Base-by-base conservation (phyloP, 2,888 invertebrate species). In the Mythimna ferrago region DNA sequence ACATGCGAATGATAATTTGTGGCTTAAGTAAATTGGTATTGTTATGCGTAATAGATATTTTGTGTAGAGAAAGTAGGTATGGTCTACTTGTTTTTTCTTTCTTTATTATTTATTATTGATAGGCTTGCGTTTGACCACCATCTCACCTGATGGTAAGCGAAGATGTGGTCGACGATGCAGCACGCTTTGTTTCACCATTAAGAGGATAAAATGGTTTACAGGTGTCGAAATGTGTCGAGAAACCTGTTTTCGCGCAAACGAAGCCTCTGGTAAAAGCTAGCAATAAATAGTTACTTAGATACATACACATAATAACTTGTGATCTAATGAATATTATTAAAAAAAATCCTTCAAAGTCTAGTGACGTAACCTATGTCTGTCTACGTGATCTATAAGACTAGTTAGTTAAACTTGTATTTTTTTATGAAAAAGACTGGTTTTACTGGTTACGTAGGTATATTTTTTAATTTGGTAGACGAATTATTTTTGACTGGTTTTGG, bases 1-100 rank as follows among this genome's bases (percentile, higher is more conserved):
- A 48, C 0, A 54, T 53, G 54, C 7, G 10, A 54, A 54, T 21
- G 35, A n/a, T 54, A 63, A 76, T 58, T 62, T 7, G 62, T 2
- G 19, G 16, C 48, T 48, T 26, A 0, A 62, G 9, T 67, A 35
- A 41, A 65, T 32, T 21, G 2, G 48, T 44, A 21, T 0, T n/a
- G 11, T 21, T 51, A 48, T 54, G 16, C 16, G 32, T 44, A 69
- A 41, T 38, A 19, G 2, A 63, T 51, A 63, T 63, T 63, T 51
- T 51, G 35, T 51, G 21, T 19, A 35, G 6, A 41, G n/a, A 14
- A 19, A 51, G 19, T 19, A 51, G 51, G 19, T 51, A 48, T 0
- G 16, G 48, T 51, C 19, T 4, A 16, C 5, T 48, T 14, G 14
- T 44, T 44, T 26, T 26, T 26, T 26, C 2, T 26, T 26, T 26